Percentiles rank a stretch among this genome's conserved stretches.
phyloP scores from a whole-genome alignment of 2,113 vertebrate species.

The Phainopepla nitens region DNA sequence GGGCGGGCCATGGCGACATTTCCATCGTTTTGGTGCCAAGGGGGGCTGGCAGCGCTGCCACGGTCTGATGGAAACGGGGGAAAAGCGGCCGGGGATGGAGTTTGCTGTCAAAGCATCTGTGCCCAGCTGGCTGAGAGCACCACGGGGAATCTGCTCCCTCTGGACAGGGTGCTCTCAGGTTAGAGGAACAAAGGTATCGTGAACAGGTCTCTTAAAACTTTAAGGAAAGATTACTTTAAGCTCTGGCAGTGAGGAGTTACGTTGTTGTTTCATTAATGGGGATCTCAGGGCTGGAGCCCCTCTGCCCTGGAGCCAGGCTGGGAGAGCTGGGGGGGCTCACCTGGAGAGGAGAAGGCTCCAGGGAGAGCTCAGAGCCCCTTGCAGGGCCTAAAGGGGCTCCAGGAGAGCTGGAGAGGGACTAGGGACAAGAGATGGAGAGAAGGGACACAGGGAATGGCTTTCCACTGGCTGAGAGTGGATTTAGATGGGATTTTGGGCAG shows the following conservation, averaged over 20 bases:
- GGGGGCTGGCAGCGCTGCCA: neutral
- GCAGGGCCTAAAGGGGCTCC: rapidly evolving
- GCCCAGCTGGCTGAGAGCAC: neutral
- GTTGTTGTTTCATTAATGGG: neutral
- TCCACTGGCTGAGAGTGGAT: neutral
- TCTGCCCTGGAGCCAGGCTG: neutral
- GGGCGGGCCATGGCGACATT: rapidly evolving
- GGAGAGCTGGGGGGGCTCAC: neutral
- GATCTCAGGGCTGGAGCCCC: neutral
- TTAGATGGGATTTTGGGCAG: rapidly evolving
- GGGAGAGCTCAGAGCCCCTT: neutral
- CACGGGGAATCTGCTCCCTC: neutral
- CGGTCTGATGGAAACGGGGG: neutral
- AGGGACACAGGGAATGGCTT: neutral
- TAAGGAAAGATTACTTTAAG: neutral
- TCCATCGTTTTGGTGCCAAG: neutral
- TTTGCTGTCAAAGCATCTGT: neutral
- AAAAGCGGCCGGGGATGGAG: neutral
- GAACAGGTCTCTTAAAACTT: neutral
- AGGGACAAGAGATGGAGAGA: neutral
- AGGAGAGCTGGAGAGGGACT: neutral
- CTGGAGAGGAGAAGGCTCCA: neutral
- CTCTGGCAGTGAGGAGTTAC: neutral
- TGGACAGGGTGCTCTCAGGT: neutral
- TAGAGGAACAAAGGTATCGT: neutral